These are phyloP conservation scores for Varroa destructor DNA, from an alignment of 1,140 invertebrate species.

Conservation along the genomic window DNA sequence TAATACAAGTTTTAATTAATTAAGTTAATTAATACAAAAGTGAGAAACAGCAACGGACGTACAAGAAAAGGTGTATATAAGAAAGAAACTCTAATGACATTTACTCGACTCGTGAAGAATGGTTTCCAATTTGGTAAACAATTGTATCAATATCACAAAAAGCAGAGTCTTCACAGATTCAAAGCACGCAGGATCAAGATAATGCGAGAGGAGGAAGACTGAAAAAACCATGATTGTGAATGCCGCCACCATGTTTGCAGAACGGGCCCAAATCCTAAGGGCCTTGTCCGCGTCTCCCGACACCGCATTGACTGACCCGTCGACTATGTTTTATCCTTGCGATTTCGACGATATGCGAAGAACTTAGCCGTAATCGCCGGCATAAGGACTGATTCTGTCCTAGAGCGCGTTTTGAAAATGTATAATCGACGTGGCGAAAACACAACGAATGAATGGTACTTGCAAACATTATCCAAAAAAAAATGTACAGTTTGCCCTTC, in stretches of 20 bases:
- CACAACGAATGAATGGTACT: slow-evolving; percentile 44
- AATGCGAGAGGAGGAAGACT: slow-evolving; percentile 33
- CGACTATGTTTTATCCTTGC: slow-evolving; percentile 32
- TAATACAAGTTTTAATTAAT: no score
- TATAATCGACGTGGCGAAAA: slow-evolving; percentile 8
- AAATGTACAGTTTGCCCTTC: slow-evolving; percentile 72
- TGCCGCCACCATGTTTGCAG: slow-evolving; percentile 32
- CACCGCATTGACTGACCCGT: slow-evolving; percentile 36
- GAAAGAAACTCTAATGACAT: slow-evolving; percentile 33
- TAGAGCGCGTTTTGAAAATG: not conserved
- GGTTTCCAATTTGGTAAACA: slow-evolving; percentile 35
- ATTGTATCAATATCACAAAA: slow-evolving; percentile 40
- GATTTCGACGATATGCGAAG: slow-evolving; percentile 14
- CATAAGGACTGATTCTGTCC: not conserved
- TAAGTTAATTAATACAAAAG: slow-evolving; percentile 29
- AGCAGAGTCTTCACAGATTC: slow-evolving; percentile 42
- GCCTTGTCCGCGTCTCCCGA: slow-evolving; percentile 34
- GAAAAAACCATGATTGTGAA: slow-evolving; percentile 32
- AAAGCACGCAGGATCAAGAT: slow-evolving; percentile 39
- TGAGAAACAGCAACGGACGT: slow-evolving; percentile 31
- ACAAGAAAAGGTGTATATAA: slow-evolving; percentile 31
- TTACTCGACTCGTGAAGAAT: slow-evolving; percentile 34
- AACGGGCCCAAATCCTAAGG: slow-evolving; percentile 29
- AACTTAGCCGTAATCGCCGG: slow-evolving; percentile 8
- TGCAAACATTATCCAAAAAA: slow-evolving; percentile 39